Evolutionary conservation across 2,113 vertebrate genomes (phyloP), one percentile per base, ranked within the genome.

Genomic region (Strigops habroptila): DNA sequence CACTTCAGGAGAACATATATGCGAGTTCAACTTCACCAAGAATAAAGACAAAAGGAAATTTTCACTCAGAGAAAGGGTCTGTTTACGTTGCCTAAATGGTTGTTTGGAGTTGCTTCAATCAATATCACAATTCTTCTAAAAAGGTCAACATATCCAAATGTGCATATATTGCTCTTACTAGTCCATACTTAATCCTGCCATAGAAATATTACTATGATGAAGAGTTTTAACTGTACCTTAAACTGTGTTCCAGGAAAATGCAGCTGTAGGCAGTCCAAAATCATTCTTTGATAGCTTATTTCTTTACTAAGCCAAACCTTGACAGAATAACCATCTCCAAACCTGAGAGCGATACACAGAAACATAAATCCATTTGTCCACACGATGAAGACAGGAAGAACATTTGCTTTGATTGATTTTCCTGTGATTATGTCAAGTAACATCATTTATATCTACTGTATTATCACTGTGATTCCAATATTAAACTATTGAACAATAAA

Each of bases 271-370:
- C 64, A 84, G 39, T 97, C 94, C 27, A 97, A 96, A 87, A 98
- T 51, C 22, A 79, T n/a, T 6, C 24, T 44, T n/a, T 4, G 55
- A 37, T 53, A 77, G 55, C 21, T 74, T 39, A 41, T 49, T 62
- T 95, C 91, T 90, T 96, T 90, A 52, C 4, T 35, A 64, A 97
- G 96, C 95, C 98, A 98, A 90, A 98, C 31, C n/a, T 97, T 97
- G 81, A 98, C 86, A 21, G 71, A 95, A 65, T 97, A 97, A 22
- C 97, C 97, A 70, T 95, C 90, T 62, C 98, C 97, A 88, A 98
- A 98, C 71, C 97, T 98, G 79, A 51, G 17, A 60, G 53, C 22
- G 5, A 57, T 37, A 78, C 13, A 68, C 27, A 92, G 25, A 94
- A 92, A 90, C 3, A 39, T 19, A 78, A 82, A 62, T 23, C 18